These are phyloP conservation scores for Onthophagus sagittarius DNA, from an alignment of 2,888 invertebrate species.

Conservation along the genomic window DNA sequence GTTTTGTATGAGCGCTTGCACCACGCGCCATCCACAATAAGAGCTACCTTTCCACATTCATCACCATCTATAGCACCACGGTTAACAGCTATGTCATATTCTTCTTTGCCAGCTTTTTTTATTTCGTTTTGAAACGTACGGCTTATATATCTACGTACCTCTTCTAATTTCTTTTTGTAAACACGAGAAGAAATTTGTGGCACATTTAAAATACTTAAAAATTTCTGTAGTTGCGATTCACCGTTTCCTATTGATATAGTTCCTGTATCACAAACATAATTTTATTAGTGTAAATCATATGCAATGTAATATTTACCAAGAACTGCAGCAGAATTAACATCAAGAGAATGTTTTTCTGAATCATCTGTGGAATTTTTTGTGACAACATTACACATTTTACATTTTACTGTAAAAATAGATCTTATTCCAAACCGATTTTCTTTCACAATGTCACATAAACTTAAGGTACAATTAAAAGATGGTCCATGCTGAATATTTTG, in stretches of 20 bases:
- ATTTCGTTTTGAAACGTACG: not conserved
- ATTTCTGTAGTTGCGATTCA: not conserved
- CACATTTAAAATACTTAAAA: not conserved
- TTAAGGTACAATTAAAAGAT: not conserved
- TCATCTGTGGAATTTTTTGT: too few relatives aligned
- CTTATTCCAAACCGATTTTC: not conserved
- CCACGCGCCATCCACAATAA: not conserved
- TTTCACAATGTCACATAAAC: not conserved
- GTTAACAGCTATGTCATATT: not conserved
- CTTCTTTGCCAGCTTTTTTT: not conserved
- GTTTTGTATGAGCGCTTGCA: too few relatives aligned
- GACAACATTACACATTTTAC: not conserved
- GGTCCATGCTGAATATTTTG: not conserved
- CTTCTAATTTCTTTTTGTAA: not conserved
- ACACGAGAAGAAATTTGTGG: not conserved
- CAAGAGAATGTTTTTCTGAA: too few relatives aligned
- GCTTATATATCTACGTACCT: not conserved
- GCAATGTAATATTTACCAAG: not conserved
- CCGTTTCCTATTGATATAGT: not conserved
- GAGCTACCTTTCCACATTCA: not conserved
- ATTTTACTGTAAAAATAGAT: not conserved
- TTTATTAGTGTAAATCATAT: not conserved
- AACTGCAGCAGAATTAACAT: too few relatives aligned
- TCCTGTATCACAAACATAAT: too few relatives aligned
- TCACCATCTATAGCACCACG: not conserved